A percentile compares a stretch with the other conserved stretches of the same genome.
Evolutionary conservation across 2,113 vertebrate species (phyloP).

Genomic region (Rhea pennata): DNA sequence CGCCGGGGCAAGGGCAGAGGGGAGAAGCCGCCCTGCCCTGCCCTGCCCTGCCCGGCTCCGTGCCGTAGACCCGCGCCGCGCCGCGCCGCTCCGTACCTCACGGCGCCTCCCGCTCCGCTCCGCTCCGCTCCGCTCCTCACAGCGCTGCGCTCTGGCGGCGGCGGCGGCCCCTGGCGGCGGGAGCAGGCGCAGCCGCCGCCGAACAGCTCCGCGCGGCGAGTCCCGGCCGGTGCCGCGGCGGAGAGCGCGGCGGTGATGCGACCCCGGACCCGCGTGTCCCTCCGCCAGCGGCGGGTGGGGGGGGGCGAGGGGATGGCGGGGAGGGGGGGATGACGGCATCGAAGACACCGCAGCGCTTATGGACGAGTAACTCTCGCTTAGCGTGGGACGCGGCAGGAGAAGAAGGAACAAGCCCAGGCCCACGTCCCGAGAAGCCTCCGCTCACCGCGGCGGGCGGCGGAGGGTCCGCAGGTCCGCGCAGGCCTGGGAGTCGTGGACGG

Average conservation of each 20-base stretch:
- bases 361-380: too few species aligned
- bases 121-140: too few species aligned
- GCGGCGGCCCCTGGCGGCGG: neutral
- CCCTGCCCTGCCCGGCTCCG: too few species aligned
- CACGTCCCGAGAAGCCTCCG: neutral
- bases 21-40: too few species aligned
- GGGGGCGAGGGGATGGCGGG: too few species aligned
- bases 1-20: neutral
- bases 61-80: neutral
- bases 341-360: too few species aligned
- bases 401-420: neutral
- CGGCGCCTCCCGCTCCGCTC: neutral
- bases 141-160: neutral
- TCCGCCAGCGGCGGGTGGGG: too few species aligned
- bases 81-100: neutral
- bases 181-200: neutral
- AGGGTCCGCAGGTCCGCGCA: neutral
- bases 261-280: too few species aligned
- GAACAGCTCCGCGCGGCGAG: neutral
- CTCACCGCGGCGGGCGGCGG: neutral
- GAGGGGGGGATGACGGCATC: too few species aligned
- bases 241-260: accelerated
- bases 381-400: neutral
- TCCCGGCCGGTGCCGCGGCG: neutral
- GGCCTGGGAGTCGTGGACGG: neutral